Evolutionary conservation across 2,888 invertebrate genomes (phyloP).

Genomic region (Gymnoscelis rufifasciata): DNA sequence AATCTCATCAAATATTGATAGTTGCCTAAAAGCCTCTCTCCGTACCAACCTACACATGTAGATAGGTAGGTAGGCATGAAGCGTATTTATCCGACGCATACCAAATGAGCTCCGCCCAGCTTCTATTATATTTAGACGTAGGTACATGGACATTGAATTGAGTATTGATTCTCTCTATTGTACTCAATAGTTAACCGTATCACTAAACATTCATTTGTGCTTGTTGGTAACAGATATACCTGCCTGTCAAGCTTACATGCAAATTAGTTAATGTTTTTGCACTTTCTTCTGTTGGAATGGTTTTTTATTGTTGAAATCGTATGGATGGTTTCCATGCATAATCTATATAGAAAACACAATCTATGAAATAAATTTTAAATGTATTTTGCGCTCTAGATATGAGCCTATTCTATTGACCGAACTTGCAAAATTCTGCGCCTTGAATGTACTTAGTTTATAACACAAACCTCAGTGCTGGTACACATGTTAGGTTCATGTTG

Average conservation of each 20-base stretch:
- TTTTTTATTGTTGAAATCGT: no score
- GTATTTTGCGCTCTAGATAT: no score
- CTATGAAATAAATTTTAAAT: no score
- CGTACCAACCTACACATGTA: conserved; percentile 33
- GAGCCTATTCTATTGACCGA: no score
- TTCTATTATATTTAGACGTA: conserved; percentile 18
- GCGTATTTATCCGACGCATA: conserved; percentile 50
- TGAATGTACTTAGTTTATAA: no score
- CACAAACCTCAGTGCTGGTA: no score
- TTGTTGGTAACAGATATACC: background rate
- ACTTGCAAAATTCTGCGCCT: no score
- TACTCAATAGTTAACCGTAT: conserved; percentile 3
- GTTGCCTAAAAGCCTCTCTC: conserved; percentile 53
- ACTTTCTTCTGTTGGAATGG: background rate
- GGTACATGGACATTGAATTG: conserved; percentile 12
- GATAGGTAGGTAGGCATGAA: conserved; percentile 29
- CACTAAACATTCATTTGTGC: background rate
- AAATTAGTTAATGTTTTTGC: background rate
- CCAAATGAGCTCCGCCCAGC: conserved; percentile 40
- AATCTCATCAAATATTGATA: conserved; percentile 73
- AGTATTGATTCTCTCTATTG: conserved; percentile 14
- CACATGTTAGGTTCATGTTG: no score
- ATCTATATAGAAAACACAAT: no score
- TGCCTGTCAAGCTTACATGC: background rate
- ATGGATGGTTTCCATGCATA: no score